phyloP scores from a whole-genome alignment of 2,888 invertebrate species.

The Drosophila subsilvestris region DNA sequence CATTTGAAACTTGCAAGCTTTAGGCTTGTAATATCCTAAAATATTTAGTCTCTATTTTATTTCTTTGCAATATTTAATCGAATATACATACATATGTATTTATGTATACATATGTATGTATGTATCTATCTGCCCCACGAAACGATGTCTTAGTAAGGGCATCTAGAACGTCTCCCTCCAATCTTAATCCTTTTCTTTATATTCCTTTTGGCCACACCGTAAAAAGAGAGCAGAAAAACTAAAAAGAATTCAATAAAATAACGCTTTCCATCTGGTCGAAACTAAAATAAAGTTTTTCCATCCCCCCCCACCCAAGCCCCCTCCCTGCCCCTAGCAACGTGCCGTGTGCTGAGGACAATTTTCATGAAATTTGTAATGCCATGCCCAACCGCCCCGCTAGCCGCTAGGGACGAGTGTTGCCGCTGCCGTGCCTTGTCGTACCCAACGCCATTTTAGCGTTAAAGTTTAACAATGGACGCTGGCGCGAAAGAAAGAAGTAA shows the following conservation, averaged over 20 bases:
- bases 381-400: constrained; percentile 42
- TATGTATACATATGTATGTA: too few species aligned
- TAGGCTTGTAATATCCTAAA: too few species aligned
- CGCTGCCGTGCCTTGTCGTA: neutral
- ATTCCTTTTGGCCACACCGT: constrained; percentile 27
- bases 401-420: neutral
- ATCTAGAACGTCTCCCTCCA: neutral
- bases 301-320: neutral
- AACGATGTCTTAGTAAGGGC: neutral
- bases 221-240: constrained; percentile 11
- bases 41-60: too few species aligned
- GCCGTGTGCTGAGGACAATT: constrained; percentile 56
- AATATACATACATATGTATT: too few species aligned
- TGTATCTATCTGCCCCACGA: too few species aligned
- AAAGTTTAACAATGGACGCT: constrained; percentile 68
- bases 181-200: neutral
- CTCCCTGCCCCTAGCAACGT: constrained; percentile 21
- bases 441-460: constrained; percentile 40
- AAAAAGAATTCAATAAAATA: constrained; percentile 74
- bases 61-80: too few species aligned
- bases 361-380: constrained; percentile 66
- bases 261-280: constrained; percentile 68
- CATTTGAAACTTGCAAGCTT: too few species aligned
- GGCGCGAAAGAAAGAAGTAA: constrained; percentile 47
- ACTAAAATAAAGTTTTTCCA: constrained; percentile 52